Base-by-base conservation (phyloP, 2,797 vertebrate genomes). In the Columba guinea region DNA sequence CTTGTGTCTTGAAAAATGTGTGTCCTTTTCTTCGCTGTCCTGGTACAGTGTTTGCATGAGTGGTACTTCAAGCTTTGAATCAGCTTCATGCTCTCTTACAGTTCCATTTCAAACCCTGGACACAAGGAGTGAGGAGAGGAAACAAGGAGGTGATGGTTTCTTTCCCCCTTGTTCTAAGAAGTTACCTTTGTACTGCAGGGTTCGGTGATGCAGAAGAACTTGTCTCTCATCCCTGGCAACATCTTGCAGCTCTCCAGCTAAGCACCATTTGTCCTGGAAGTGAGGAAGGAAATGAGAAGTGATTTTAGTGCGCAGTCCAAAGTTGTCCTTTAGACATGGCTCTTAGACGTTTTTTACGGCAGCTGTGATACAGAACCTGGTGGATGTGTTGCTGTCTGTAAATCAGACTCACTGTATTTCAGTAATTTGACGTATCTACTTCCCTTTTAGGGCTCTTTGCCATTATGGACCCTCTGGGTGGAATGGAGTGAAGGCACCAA, bases 381-480 rank as follows among this genome's bases (percentile, higher is more conserved):
- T 68, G 53, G 32, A 51, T 82, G 26, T 71, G 8, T 26, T 89
- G 59, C 30, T 90, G 59, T 67, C 44, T 87, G 58, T 76, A 58
- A 34, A 49, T 89, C 15, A n/a, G 22, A 17, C 11, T 55, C 26
- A 28, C 20, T 74, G 8, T 62, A 23, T 53, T 89, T 68, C n/a
- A 60, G 4, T 59, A 8, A 13, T 59, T 74, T 83, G 62, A 69
- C 82, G 56, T 77, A 19, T 83, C 62, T 95, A 37, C 79, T 95
- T 85, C 58, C 20, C 46, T 77, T 85, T 5, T 49, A 99, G 99
- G 98, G 98, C 80, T 98, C 98, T 95, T 97, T 99, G 44, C 98
- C 98, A 0, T 75, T 99, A 49, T 99, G 99, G 99, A 97, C 96
- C 92, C 97, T 99, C 74, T 98, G 98, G 98, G 96, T 98, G 49